Base-by-base conservation (phyloP, 2,888 invertebrate species). In the Phalangium opilio region DNA sequence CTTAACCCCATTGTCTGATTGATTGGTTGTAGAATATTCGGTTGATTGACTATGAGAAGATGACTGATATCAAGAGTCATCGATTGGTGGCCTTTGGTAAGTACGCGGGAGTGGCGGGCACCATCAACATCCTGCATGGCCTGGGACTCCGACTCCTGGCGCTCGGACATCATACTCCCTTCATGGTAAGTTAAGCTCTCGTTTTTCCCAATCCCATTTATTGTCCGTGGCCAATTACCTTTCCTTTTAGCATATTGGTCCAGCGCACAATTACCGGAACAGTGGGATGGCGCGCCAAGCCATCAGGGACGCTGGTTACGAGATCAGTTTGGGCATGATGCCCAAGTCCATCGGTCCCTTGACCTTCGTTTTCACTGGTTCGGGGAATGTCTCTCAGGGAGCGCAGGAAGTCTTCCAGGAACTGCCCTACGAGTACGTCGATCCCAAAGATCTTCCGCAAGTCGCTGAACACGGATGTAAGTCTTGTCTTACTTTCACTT, bases 31-130 rank as follows among this genome's bases (percentile, higher is more conserved):
- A 81, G 78, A 89, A 93, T 61, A 95, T 98, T 58, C 79, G 96
- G 18, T 70, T 99, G 45, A 79, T 99, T 55, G 98, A 99, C 70
- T 99, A 95, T 64, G 98, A 99, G 65, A 87, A 90, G 65, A 75
- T 99, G 62, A 83, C 87, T 63, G 90, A 96, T 62, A 78, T 77
- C 41, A 73, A 77, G 20, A 93, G 95, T 0, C 81, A 85, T 58
- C 73, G 98, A 11, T 81, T 91, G 38, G 98, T 99, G 3, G 96
- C 96, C 2, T 99, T 99, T 67, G 98, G 98, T 0, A 95, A 93
- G 67, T 98, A 95, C 71, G 98, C 98, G 0, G 79, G 98, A 0
- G 89, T 96, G 1, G 93, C 96, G 19, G 98, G 98, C 12, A 95
- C 93, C 82, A 84, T 98, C 45, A 95, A 99, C 66, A 96, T 99